Evolutionary conservation across 92 coral and sea anemone species (phyloP).

Genomic region (Porites evermanni): DNA sequence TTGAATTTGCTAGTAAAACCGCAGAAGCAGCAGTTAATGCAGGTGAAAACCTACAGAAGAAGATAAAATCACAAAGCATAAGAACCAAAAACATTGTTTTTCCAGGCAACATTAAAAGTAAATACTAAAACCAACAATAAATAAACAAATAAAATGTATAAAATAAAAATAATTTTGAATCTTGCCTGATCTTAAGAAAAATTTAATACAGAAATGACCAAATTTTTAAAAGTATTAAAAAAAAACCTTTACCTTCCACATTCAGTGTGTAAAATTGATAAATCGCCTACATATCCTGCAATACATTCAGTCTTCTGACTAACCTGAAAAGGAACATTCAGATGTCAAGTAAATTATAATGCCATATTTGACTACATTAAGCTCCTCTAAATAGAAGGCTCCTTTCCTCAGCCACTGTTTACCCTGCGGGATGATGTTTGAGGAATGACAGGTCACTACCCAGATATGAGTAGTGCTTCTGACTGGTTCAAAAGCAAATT

Average conservation of each 20-base stretch:
- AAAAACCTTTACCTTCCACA: constrained; percentile 76
- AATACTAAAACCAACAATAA: no score
- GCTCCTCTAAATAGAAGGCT: no score
- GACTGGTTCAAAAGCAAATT: no score
- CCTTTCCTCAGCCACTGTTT: no score
- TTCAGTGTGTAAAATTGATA: constrained; percentile 85
- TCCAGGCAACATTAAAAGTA: no score
- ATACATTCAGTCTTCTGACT: constrained; percentile 83
- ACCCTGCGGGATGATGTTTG: no score
- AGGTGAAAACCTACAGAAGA: constrained; percentile 68
- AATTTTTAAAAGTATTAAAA: background rate
- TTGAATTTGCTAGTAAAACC: constrained; percentile 78
- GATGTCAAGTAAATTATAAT: background rate
- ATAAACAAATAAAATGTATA: no score
- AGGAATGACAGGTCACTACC: no score
- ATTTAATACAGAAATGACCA: background rate
- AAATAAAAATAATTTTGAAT: no score
- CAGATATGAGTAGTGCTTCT: no score
- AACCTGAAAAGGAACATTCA: constrained; percentile 57
- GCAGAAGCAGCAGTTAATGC: constrained; percentile 91
- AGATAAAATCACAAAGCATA: background rate
- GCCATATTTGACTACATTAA: no score
- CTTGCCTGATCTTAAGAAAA: background rate
- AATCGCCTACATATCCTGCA: constrained; percentile 90
- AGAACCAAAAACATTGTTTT: background rate